These are phyloP conservation scores for Lipotes vexillifer DNA, from an alignment of 2,113 vertebrate genomes.

Conservation along the genomic window DNA sequence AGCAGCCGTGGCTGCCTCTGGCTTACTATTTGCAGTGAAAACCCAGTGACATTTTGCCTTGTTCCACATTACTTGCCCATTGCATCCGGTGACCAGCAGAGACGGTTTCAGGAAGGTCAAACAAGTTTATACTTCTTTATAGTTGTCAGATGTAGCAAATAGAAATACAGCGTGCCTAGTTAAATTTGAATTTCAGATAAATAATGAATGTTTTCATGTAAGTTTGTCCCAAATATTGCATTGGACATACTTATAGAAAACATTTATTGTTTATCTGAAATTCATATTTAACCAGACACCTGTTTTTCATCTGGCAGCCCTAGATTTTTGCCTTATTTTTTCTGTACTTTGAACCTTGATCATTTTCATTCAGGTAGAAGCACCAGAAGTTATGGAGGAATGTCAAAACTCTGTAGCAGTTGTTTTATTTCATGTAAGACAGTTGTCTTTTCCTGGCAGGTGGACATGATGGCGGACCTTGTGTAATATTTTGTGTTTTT, in stretches of 20 bases:
- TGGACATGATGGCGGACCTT: background rate
- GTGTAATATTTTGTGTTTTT: background rate
- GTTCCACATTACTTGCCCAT: background rate
- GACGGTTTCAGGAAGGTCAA: background rate
- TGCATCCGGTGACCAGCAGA: background rate
- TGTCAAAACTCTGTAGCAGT: background rate
- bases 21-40: background rate
- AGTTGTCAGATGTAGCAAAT: background rate
- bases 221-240: background rate
- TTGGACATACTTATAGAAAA: background rate
- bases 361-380: background rate
- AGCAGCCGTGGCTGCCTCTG: background rate
- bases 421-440: background rate
- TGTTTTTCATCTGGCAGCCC: background rate
- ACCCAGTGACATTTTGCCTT: background rate
- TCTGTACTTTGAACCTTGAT: background rate
- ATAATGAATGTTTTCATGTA: background rate
- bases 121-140: background rate
- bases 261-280: background rate
- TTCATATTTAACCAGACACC: background rate
- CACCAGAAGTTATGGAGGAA: background rate
- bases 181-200: background rate
- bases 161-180: background rate
- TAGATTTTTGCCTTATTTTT: background rate
- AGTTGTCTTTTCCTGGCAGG: background rate